Evolutionary conservation across 2,797 vertebrate species (phyloP).

Genomic region (Trematomus bernacchii): DNA sequence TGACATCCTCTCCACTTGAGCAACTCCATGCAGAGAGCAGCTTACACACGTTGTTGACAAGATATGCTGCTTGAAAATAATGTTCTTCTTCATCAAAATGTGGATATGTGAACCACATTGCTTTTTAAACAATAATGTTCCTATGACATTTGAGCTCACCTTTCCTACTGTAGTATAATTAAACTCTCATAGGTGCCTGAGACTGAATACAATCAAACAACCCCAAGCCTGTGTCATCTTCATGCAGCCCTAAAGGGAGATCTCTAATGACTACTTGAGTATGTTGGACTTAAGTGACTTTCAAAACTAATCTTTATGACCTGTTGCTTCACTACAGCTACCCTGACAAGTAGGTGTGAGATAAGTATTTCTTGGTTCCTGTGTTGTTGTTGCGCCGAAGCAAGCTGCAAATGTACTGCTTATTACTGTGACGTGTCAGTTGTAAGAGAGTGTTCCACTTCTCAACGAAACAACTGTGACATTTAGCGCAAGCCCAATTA

Average conservation of each 20-base stretch:
- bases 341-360: slow-evolving; percentile 17
- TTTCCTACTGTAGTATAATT: not conserved
- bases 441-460: not conserved
- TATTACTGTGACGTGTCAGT: slow-evolving; percentile 14
- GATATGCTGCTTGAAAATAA: not conserved
- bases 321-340: slow-evolving; percentile 1
- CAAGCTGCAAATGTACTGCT: slow-evolving; percentile 41
- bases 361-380: slow-evolving; percentile 50
- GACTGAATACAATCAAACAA: slow-evolving; percentile 18
- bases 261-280: not conserved
- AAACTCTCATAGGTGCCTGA: not conserved
- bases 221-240: slow-evolving; percentile 5
- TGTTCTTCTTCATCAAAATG: not conserved
- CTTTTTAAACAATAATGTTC: not conserved
- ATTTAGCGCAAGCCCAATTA: not conserved
- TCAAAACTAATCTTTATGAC: slow-evolving; percentile 9
- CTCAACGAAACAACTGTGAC: not conserved
- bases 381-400: slow-evolving; percentile 36
- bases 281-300: not conserved
- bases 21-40: slow-evolving; percentile 8
- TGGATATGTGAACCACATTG: not conserved
- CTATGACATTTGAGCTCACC: not conserved
- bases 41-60: slow-evolving; percentile 28
- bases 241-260: slow-evolving; percentile 7
- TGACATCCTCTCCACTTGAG: slow-evolving; percentile 49